Conservation (phyloP, 2,797 vertebrate species). For the Spondyliosoma cantharus region DNA sequence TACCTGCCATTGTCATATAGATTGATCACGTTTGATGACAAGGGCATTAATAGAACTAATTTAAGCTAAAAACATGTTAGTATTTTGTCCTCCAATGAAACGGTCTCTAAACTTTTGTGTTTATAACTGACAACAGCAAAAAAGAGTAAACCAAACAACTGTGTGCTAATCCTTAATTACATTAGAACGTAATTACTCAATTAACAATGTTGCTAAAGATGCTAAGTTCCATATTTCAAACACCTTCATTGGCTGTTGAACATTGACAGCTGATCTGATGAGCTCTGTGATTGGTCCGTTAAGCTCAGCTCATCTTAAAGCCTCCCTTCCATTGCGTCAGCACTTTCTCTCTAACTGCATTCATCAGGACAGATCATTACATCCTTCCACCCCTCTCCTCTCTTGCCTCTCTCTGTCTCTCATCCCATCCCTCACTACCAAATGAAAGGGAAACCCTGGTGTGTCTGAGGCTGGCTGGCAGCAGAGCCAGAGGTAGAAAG, state of each 20-base stretch:
- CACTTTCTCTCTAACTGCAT: conserved; percentile 80
- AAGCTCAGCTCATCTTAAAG: conserved; percentile 60
- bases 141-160: conserved; percentile 15
- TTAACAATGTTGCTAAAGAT: conserved; percentile 4
- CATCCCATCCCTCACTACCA: conserved; percentile 70
- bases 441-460: conserved; percentile 81
- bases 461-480: conserved; percentile 72
- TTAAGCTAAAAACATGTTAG: neutral
- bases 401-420: conserved; percentile 61
- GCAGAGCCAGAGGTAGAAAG: conserved; percentile 78
- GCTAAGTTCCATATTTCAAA: conserved; percentile 32
- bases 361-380: conserved; percentile 85
- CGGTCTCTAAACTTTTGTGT: conserved; percentile 2
- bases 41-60: conserved; percentile 3
- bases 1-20: conserved; percentile 3
- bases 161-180: conserved; percentile 5
- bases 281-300: conserved; percentile 67
- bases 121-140: neutral
- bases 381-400: conserved; percentile 69
- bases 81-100: neutral
- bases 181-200: conserved; percentile 24
- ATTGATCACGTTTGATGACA: conserved; percentile 3
- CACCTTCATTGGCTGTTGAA: conserved; percentile 41
- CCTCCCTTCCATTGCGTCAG: conserved; percentile 71
- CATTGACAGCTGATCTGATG: conserved; percentile 55